Conservation (phyloP, 2,113 vertebrate species). For the Nothoprocta perdicaria region DNA sequence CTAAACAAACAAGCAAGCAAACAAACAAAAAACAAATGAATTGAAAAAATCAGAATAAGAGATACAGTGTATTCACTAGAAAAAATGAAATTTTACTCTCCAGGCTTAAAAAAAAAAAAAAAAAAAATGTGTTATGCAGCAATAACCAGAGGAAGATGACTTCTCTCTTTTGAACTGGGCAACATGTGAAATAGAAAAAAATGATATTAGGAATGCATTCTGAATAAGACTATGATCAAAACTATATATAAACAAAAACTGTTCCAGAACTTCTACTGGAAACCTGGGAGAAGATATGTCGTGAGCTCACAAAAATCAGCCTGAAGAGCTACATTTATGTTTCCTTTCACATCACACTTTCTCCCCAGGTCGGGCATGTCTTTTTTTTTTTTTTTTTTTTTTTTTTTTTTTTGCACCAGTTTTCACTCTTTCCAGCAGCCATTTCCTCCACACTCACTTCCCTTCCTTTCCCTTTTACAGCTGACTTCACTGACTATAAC, state of each 20-base stretch:
- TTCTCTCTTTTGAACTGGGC: background rate
- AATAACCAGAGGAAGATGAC: background rate
- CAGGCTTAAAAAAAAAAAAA: background rate
- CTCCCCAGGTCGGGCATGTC: background rate
- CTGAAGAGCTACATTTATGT: fast-evolving
- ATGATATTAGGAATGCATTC: background rate
- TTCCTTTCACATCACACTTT: background rate
- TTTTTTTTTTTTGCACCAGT: too few species aligned
- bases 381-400: too few species aligned
- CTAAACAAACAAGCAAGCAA: background rate
- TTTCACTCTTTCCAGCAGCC: background rate
- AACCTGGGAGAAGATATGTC: background rate
- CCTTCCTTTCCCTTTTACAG: background rate
- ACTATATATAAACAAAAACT: background rate
- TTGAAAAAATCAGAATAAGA: background rate
- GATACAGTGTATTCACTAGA: fast-evolving
- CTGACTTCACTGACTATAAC: background rate
- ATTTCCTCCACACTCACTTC: background rate
- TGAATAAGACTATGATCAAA: background rate
- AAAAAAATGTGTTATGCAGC: background rate
- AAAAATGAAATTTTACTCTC: background rate
- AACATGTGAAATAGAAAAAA: background rate
- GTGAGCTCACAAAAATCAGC: fast-evolving
- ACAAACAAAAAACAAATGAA: background rate
- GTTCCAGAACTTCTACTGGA: background rate